phyloP scores from a whole-genome alignment of 2,888 invertebrate genomes.

The Nephrotoma guestfalica region DNA sequence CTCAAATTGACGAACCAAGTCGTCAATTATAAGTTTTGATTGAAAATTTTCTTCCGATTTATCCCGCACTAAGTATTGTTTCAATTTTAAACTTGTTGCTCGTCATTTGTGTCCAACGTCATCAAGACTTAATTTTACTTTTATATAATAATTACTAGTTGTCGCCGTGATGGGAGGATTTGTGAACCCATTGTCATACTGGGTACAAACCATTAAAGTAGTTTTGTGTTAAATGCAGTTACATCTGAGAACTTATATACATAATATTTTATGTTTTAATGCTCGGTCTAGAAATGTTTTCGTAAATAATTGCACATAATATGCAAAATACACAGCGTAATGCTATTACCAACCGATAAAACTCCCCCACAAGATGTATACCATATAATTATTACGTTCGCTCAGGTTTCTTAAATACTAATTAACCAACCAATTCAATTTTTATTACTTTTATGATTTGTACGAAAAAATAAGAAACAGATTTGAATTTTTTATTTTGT shows the following conservation, averaged over 20 bases:
- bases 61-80: too few relatives aligned
- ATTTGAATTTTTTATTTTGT: neutral
- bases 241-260: neutral
- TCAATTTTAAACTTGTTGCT: too few relatives aligned
- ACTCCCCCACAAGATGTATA: neutral
- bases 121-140: too few relatives aligned
- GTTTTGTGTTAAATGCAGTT: neutral
- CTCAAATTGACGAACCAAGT: too few relatives aligned
- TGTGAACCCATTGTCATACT: too few relatives aligned
- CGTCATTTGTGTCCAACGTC: too few relatives aligned
- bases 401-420: neutral
- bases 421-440: neutral
- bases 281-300: neutral
- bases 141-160: too few relatives aligned
- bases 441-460: neutral
- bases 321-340: neutral
- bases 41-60: too few relatives aligned
- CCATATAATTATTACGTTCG: neutral
- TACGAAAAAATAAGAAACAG: neutral
- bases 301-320: neutral
- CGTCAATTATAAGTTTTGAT: too few relatives aligned
- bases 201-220: neutral
- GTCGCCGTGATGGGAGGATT: too few relatives aligned
- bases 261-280: neutral
- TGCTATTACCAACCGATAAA: neutral